Evolutionary conservation across 2,113 vertebrate species (phyloP).

Genomic region (Lepisosteus oculatus): DNA sequence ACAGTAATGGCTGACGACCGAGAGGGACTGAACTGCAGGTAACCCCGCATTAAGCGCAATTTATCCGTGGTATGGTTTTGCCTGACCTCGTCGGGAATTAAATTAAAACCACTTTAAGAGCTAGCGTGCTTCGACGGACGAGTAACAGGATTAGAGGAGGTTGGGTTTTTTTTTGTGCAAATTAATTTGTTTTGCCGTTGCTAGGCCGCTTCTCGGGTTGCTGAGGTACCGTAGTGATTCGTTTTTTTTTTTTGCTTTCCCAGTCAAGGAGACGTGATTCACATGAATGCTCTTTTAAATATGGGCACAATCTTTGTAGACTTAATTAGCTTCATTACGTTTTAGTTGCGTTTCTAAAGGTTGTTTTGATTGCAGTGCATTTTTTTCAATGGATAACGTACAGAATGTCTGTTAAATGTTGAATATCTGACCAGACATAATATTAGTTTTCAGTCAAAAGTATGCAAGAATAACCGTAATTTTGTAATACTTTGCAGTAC

Average conservation of each 20-base stretch:
- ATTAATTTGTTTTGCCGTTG: conserved; percentile 56
- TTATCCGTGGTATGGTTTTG: background rate
- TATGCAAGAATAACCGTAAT: no score
- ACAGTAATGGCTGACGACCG: conserved; percentile 45
- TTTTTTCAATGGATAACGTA: no score
- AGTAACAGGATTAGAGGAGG: background rate
- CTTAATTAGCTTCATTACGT: no score
- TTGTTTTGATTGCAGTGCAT: no score
- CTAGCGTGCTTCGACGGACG: background rate
- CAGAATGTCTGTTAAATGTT: no score
- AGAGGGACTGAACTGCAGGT: conserved; percentile 26
- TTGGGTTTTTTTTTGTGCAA: background rate
- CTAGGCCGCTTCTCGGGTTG: conserved; percentile 50
- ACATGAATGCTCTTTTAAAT: no score
- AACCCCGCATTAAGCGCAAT: background rate
- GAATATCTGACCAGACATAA: no score
- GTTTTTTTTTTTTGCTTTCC: background rate
- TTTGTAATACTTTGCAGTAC: no score
- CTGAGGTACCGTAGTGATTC: conserved; percentile 18
- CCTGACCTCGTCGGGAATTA: background rate
- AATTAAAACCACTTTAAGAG: background rate
- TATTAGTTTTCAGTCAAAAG: no score
- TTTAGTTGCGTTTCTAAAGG: no score
- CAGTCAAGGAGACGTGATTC: no score
- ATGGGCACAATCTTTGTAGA: no score